A percentile compares a stretch with the other conserved stretches of the same genome.
Conservation (phyloP, 2,888 invertebrate genomes). For the Linnaemya vulpina region DNA sequence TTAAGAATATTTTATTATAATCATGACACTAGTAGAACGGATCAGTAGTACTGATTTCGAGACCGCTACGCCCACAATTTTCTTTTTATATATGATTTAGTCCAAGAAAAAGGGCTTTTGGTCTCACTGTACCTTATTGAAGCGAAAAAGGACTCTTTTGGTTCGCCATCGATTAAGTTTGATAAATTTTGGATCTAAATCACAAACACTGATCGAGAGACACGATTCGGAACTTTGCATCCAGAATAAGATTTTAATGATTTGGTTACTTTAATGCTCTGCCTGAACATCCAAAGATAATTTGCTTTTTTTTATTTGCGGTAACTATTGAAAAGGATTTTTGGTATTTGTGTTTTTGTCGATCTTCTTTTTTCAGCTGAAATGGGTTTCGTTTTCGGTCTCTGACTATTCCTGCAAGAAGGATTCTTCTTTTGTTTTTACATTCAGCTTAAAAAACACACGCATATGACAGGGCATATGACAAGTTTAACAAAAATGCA, state of each 20-base stretch:
- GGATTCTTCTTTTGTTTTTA: conserved; percentile 38
- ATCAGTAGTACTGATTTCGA: too few species aligned
- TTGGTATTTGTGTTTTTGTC: conserved; percentile 52
- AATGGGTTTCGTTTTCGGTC: conserved; percentile 57
- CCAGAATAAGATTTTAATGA: neutral
- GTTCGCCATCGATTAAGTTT: too few species aligned
- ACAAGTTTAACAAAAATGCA: conserved; percentile 71
- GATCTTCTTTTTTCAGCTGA: conserved; percentile 12
- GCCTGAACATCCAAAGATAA: conserved; percentile 47
- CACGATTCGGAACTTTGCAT: too few species aligned
- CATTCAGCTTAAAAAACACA: conserved; percentile 45
- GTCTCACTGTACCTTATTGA: too few species aligned
- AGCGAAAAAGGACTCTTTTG: too few species aligned
- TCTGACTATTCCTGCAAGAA: conserved; percentile 31
- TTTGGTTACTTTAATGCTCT: conserved; percentile 1
- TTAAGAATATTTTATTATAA: too few species aligned
- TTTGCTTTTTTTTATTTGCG: conserved; percentile 66
- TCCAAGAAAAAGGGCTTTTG: too few species aligned
- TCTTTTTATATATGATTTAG: too few species aligned
- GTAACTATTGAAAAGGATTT: conserved; percentile 65
- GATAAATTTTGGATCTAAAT: too few species aligned
- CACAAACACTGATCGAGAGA: too few species aligned
- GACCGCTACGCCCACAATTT: too few species aligned
- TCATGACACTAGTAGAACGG: too few species aligned
- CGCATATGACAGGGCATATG: conserved; percentile 70